phyloP scores from a whole-genome alignment of 2,888 invertebrate species.

The Heliconius charithonia region DNA sequence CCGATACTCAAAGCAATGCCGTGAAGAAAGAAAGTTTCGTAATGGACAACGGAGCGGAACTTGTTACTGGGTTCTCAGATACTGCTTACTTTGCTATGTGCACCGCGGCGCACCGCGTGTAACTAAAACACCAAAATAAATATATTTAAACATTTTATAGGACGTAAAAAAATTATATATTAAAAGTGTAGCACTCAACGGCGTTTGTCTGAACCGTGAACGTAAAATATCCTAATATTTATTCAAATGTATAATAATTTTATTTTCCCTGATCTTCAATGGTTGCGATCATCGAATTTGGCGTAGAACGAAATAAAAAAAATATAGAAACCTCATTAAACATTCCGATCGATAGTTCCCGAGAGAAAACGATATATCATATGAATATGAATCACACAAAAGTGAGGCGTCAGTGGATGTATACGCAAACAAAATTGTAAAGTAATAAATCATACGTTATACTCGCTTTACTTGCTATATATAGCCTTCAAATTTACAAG shows the following conservation, averaged over 20 bases:
- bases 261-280: neutral
- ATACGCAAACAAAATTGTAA: neutral
- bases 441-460: slow-evolving; percentile 17
- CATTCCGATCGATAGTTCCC: slow-evolving; percentile 25
- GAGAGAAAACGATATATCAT: slow-evolving; percentile 23
- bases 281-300: neutral
- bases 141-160: too few species aligned
- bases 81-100: too few species aligned
- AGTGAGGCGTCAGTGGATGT: slow-evolving; percentile 17
- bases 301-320: neutral
- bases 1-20: too few species aligned
- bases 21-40: too few species aligned
- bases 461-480: neutral
- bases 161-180: too few species aligned
- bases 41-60: too few species aligned
- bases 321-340: slow-evolving; percentile 20
- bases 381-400: slow-evolving; percentile 19
- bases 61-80: too few species aligned
- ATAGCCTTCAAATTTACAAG: neutral
- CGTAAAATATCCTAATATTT: neutral
- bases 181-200: neutral
- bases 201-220: neutral
- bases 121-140: too few species aligned
- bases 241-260: neutral
- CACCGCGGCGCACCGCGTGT: too few species aligned